Base-by-base conservation (phyloP, 2,113 vertebrate species). In the Epinephelus fuscoguttatus region DNA sequence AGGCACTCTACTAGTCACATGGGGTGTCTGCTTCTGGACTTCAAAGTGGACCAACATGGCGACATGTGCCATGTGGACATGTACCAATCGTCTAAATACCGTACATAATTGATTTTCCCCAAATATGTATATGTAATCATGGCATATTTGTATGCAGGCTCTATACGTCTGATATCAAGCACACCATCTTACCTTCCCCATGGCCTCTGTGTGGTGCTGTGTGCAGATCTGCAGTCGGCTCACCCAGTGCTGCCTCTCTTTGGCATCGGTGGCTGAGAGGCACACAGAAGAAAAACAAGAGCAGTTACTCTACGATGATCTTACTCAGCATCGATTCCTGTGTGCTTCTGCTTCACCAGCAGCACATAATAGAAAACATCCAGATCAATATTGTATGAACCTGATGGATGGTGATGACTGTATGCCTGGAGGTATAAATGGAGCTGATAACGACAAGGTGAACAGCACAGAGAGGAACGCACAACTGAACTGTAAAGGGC, bases 161-260 rank as follows among this genome's bases (percentile, higher is more conserved):
- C 50, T 0, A 45, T 15, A 1, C 21, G 19, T 23, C 25, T 42
- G 6, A 45, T 30, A 37, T 10, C 12, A 21, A 15, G 42, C 17
- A 66, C 18, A 2, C 2, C 10, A 30, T 13, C 90, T 89, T 75
- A 99, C 98, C 98, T 99, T 99, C 49, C 98, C 98, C 91, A 99
- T 97, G 76, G 98, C 98, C 93, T 99, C 98, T 0, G 98, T 99
- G 93, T 99, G 98, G 84, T 99, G 98, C 57, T 99, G 98, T 0
- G 98, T 97, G 88, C 98, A 99, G 81, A 99, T 97, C 94, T 99
- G 98, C 57, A 99, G 96, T 72, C 98, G 94, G 95, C 98, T 99
- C 78, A 99, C 98, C 98, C 98, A 99, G 76, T 99, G 98, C 47
- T 99, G 98, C 59, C 98, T 95, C 86, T 99, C 98, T 85, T 99